Evolutionary conservation across 2,888 invertebrate genomes (phyloP), one percentile per base, ranked within the genome.

Genomic region (Aphidius colemani): DNA sequence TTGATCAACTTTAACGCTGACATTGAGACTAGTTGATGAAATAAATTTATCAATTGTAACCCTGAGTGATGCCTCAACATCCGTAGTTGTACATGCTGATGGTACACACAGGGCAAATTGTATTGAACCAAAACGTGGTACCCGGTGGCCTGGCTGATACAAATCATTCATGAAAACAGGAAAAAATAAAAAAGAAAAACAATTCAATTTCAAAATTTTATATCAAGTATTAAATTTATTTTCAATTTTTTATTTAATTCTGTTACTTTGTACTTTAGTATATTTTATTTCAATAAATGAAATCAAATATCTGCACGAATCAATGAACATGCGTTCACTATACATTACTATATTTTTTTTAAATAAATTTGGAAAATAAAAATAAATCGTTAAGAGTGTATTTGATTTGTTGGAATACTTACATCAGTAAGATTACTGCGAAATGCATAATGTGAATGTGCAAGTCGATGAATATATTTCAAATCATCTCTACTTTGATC

Each of bases 31-130:
- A 0, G 87, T 88, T 2, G 84, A 81, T 6, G 82, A 77, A 1
- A 86, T 82, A 67, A 88, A 82, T 53, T 82, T 83, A 6, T 79
- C 77, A 9, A 89, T 73, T 3, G 82, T 83, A 55, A 85, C 83
- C 53, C 82, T 82, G 43, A 89, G 79, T 2, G 86, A 86, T 13
- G 83, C 78, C 74, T 88, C 86, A 1, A 89, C 86, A 72, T 90
- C 90, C 30, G 81, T 74, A 7, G 85, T 68, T 1, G 84, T 83
- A 75, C 90, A 90, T 1, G 85, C 84, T 5, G 86, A 83, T 2
- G 90, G 90, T n/a, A 88, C 85, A 73, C 90, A 90, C 10, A 90
- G 75, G 3, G 87, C 90, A 90, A 90, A 90, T 70, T 89, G 88
- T 57, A 90, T 84, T 11, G 87, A 85, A 5, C 88, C 87, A 72